Conservation (phyloP, 2,797 vertebrate species). For the Cynodonichthys magdalenae region DNA sequence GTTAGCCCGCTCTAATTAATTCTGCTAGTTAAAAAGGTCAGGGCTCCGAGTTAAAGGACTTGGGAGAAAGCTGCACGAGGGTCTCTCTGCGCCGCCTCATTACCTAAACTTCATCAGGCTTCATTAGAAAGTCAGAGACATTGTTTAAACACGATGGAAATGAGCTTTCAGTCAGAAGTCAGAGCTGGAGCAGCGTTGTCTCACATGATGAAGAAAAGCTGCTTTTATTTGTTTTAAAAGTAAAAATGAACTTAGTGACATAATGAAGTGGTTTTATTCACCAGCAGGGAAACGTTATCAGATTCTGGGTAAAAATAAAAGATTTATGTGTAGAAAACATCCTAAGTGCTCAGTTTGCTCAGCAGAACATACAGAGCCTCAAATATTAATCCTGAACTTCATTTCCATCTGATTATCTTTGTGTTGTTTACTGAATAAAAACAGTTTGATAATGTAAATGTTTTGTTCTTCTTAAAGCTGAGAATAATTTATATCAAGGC, state of each 20-base stretch:
- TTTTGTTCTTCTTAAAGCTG: background rate
- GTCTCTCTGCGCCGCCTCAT: constrained; percentile 68
- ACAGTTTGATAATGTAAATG: constrained; percentile 7
- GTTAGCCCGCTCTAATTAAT: constrained; percentile 84
- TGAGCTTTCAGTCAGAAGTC: constrained; percentile 26
- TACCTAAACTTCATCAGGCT: constrained; percentile 76
- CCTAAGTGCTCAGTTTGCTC: too few species aligned
- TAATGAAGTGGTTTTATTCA: background rate
- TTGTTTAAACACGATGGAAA: constrained; percentile 73
- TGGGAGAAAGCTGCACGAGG: constrained; percentile 63
- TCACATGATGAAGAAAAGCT: constrained; percentile 16
- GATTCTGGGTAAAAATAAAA: too few species aligned
- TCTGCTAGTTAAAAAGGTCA: constrained; percentile 84
- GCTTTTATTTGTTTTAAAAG: background rate
- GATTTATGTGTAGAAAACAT: background rate
- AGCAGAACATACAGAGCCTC: background rate
- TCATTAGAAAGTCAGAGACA: constrained; percentile 71
- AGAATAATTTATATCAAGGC: background rate
- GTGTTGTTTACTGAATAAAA: constrained; percentile 15
- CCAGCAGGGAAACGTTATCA: background rate
- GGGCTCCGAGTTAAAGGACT: constrained; percentile 72
- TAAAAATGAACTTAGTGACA: too few species aligned
- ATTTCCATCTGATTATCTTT: constrained; percentile 16
- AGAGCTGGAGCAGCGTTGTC: constrained; percentile 6
- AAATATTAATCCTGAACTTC: constrained; percentile 5